These are phyloP conservation scores for Diaphora mendica DNA, from an alignment of 2,888 invertebrate genomes.

Conservation along the genomic window DNA sequence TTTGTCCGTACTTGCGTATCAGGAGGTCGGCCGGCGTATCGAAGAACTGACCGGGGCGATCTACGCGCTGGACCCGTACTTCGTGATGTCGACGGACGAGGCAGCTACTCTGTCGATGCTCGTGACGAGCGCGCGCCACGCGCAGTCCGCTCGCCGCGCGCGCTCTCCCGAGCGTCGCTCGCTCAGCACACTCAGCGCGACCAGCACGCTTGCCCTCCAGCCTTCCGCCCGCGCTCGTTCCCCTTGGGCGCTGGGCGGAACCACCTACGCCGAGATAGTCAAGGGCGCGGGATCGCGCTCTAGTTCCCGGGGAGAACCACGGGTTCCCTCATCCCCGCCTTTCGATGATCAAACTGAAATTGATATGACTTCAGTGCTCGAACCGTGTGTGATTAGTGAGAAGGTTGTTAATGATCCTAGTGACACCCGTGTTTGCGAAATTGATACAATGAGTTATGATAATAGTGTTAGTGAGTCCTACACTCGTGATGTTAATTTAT, in stretches of 20 bases:
- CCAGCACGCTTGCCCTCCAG: constrained; percentile 55
- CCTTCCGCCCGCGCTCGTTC: constrained; percentile 40
- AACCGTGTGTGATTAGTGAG: constrained; percentile 61
- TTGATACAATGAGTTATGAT: constrained; percentile 28
- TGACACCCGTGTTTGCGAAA: constrained; percentile 67
- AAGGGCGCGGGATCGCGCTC: constrained; percentile 86
- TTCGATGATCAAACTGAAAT: constrained; percentile 49
- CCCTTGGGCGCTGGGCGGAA: constrained; percentile 89
- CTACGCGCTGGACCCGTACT: constrained; percentile 92
- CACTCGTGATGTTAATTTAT: constrained; percentile 61
- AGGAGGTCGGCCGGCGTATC: constrained; percentile 91
- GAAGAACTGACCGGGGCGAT: constrained; percentile 90
- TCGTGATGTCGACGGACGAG: constrained; percentile 87
- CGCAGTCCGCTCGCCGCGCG: constrained; percentile 73
- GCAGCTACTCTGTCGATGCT: constrained; percentile 81
- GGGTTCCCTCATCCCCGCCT: constrained; percentile 45
- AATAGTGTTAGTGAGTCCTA: constrained; percentile 75
- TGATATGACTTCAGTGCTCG: constrained; percentile 59
- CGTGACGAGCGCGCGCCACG: constrained; percentile 76
- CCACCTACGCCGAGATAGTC: constrained; percentile 93
- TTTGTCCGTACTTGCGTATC: constrained; percentile 87
- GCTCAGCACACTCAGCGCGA: constrained; percentile 32
- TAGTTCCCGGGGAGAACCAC: constrained; percentile 64
- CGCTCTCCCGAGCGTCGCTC: constrained; percentile 79
- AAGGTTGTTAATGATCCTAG: constrained; percentile 54